A percentile compares a stretch with the other conserved stretches of the same genome.
phyloP scores from a whole-genome alignment of 1,140 invertebrate species.

The Coptotermes formosanus region DNA sequence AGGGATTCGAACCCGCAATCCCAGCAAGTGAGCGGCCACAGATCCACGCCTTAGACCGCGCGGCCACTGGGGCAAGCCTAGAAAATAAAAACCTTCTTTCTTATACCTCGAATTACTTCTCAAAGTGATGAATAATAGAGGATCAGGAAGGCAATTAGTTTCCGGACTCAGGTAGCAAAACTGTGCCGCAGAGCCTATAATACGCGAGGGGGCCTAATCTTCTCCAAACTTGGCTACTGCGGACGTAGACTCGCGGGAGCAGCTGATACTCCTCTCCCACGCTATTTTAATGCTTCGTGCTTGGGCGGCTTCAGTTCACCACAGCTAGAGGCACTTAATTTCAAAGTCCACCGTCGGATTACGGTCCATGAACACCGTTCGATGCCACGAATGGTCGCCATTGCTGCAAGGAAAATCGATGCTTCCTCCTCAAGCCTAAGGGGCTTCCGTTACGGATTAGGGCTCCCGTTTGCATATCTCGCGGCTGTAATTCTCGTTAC shows the following conservation, averaged over 20 bases:
- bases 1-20: too few species aligned
- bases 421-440: too few species aligned
- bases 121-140: not conserved
- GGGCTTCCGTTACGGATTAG: too few species aligned
- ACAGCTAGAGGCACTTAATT: not conserved
- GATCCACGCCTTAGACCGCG: too few species aligned
- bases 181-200: not conserved
- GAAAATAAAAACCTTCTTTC: not conserved
- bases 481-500: not conserved
- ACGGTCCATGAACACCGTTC: not conserved
- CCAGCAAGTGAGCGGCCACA: too few species aligned
- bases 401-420: not conserved
- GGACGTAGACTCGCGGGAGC: too few species aligned
- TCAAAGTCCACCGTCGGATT: not conserved
- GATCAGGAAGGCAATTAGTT: not conserved
- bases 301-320: too few species aligned
- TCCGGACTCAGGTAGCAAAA: not conserved
- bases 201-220: not conserved
- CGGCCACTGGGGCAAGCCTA: too few species aligned
- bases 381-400: not conserved
- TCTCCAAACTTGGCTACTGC: not conserved
- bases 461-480: not conserved
- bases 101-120: not conserved
- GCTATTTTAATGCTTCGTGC: not conserved
- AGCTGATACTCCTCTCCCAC: not conserved